Evolutionary conservation across 2,113 vertebrate species (phyloP), one percentile per base, ranked within the genome.

Genomic region (Cisticola juncidis): DNA sequence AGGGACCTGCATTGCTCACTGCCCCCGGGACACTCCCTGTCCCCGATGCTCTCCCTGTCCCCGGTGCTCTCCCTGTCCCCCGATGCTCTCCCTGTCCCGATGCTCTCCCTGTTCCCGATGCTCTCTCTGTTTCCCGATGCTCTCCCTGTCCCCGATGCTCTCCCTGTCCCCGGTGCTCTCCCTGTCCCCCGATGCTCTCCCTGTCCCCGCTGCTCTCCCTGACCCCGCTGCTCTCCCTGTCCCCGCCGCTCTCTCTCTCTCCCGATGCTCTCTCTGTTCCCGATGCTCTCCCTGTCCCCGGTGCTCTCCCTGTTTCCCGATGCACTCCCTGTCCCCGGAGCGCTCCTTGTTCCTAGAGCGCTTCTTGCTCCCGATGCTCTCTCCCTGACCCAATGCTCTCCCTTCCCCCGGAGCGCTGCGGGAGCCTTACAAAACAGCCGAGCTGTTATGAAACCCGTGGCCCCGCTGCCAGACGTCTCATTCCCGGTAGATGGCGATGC

Each of bases 401-500:
- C 12, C 11, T 21, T 48, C 0, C 29, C n/a, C 70, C 21, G 62
- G 47, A 23, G 54, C 23, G 26, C 66, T 53, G 31, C 53, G 7
- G 54, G 56, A 53, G 20, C 86, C 81, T 73, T 84, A 86, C 51
- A 57, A 73, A 94, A 89, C 83, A 86, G 35, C 45, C 18, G 23
- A 23, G 47, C 6, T 8, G 42, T 96, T 95, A 96, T 12, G 89
- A 94, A 96, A 96, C 64, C 17, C 54, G 4, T 10, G 44, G 26
- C 36, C n/a, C 33, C 4, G 56, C 73, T 89, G 96, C 69, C 92
- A 56, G 56, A 9, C 81, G n/a, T 22, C 40, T 47, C 73, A 8
- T 16, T 16, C 87, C 93, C 96, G 74, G 94, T 69, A 97, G 96
- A 92, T 97, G 96, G 96, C 96, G 54, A 33, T 93, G 95, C 76